phyloP scores from a whole-genome alignment of 2,888 invertebrate species.

The Octonoba sinensis region DNA sequence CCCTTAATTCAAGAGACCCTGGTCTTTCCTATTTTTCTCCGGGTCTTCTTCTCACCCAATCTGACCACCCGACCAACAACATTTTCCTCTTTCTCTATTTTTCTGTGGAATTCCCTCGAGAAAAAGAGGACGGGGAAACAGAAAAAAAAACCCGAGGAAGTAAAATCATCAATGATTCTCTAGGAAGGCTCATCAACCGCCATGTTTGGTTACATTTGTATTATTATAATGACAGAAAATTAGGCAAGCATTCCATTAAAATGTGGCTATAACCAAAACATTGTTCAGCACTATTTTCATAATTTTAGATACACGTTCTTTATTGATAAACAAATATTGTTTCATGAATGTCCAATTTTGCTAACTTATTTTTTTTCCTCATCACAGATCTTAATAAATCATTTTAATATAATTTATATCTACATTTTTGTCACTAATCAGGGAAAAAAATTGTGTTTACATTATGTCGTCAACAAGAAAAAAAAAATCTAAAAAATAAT shows the following conservation, averaged over 20 bases:
- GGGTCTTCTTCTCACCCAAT: slow-evolving; percentile 40
- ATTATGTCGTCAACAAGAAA: no score
- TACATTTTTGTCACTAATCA: no score
- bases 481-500: no score
- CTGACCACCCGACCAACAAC: slow-evolving; percentile 52
- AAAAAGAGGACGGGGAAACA: slow-evolving; percentile 18
- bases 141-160: slow-evolving; percentile 9
- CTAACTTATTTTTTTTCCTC: no score
- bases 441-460: no score
- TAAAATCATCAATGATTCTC: slow-evolving; percentile 7
- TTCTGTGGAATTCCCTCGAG: slow-evolving; percentile 23
- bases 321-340: no score
- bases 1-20: slow-evolving; percentile 49
- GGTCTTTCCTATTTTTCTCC: slow-evolving; percentile 27
- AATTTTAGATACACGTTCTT: no score
- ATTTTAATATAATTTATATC: no score
- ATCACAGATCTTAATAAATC: no score
- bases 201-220: background rate
- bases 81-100: slow-evolving; percentile 37
- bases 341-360: no score
- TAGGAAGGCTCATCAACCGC: background rate
- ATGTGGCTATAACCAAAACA: background rate
- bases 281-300: background rate
- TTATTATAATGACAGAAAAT: background rate
- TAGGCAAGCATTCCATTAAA: background rate